phyloP scores from a whole-genome alignment of 2,888 invertebrate genomes.

The Metopia argyrocephala region DNA sequence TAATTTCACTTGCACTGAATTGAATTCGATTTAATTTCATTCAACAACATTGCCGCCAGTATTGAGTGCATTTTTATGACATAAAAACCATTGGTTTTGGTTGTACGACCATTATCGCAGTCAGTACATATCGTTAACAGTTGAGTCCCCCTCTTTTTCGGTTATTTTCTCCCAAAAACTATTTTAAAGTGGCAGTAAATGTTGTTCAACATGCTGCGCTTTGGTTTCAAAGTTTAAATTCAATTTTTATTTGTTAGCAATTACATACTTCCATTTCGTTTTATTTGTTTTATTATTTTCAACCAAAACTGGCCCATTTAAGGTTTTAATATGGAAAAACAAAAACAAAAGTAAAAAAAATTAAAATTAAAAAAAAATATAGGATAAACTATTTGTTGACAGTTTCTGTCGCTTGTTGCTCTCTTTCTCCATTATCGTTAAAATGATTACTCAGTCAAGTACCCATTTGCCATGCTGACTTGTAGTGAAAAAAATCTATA shows the following conservation, averaged over 20 bases:
- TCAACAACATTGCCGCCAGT: background rate
- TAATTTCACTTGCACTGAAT: constrained; percentile 1
- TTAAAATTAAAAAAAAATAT: background rate
- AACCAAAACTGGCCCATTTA: too few relatives aligned
- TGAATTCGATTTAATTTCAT: constrained; percentile 17
- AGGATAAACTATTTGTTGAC: background rate
- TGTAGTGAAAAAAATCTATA: background rate
- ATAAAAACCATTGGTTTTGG: background rate
- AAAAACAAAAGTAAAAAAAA: background rate
- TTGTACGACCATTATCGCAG: background rate
- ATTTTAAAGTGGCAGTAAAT: constrained; percentile 12
- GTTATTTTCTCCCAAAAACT: background rate
- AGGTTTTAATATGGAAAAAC: too few relatives aligned
- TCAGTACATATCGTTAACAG: background rate
- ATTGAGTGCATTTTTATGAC: constrained; percentile 30
- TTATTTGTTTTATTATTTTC: too few relatives aligned
- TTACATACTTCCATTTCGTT: too few relatives aligned
- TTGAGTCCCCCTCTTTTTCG: background rate
- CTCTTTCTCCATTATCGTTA: constrained; percentile 50
- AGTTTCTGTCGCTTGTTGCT: constrained; percentile 30
- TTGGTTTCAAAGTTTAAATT: too few relatives aligned
- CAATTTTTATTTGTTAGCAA: too few relatives aligned
- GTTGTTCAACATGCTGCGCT: background rate
- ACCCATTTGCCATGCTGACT: background rate
- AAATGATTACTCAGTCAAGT: constrained; percentile 24